These are phyloP conservation scores for Lottia gigantea DNA, from an alignment of 2,888 invertebrate genomes.

Conservation along the genomic window DNA sequence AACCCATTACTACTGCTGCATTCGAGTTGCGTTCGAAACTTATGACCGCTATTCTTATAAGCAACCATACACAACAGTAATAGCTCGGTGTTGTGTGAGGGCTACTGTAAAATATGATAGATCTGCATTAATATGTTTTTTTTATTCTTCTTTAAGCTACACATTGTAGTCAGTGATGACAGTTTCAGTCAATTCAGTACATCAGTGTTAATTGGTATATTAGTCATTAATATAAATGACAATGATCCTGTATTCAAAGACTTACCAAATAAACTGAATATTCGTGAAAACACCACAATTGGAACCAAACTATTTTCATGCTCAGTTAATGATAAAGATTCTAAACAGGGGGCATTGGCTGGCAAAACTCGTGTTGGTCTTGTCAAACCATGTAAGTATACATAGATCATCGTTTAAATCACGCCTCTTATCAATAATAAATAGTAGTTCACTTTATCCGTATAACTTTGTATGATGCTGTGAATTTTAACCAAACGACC, in stretches of 20 bases:
- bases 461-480: too few species aligned
- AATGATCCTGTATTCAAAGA: slow-evolving; percentile 37
- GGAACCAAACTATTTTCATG: slow-evolving; percentile 34
- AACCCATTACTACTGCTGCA: too few species aligned
- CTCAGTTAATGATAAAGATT: slow-evolving; percentile 41
- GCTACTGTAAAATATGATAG: too few species aligned
- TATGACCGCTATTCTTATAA: too few species aligned
- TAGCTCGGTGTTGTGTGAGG: too few species aligned
- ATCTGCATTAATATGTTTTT: neutral
- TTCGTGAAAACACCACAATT: slow-evolving; percentile 36
- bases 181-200: slow-evolving; percentile 29
- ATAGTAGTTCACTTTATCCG: too few species aligned
- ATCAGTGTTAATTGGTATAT: slow-evolving; percentile 35
- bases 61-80: too few species aligned
- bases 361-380: slow-evolving; percentile 12
- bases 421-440: too few species aligned
- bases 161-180: slow-evolving; percentile 34
- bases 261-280: slow-evolving; percentile 32
- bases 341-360: slow-evolving; percentile 5
- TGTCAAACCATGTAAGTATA: neutral
- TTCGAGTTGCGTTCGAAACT: too few species aligned
- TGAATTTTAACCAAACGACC: too few species aligned
- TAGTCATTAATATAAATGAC: slow-evolving; percentile 44
- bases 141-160: slow-evolving; percentile 29
- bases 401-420: too few species aligned